Conservation (phyloP, 2,113 vertebrate genomes). For the Pelvicachromis taeniatus region DNA sequence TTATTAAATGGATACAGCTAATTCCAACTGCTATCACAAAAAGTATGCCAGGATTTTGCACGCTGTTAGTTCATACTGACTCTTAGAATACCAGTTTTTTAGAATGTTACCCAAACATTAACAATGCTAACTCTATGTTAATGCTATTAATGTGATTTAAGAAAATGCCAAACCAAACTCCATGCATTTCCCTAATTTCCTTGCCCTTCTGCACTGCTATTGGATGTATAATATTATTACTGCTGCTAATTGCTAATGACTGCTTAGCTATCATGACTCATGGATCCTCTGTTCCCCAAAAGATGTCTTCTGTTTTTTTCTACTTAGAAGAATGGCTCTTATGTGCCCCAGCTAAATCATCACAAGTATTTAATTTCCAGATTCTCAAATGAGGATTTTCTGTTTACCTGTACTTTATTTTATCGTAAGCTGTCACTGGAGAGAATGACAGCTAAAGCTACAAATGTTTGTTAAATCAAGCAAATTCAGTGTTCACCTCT, state of each 20-base stretch:
- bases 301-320: too few relatives aligned
- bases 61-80: background rate
- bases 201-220: background rate
- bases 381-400: background rate
- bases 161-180: background rate
- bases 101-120: background rate
- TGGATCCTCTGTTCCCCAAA: too few relatives aligned
- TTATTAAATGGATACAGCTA: background rate
- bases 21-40: background rate
- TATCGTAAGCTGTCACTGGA: background rate
- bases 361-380: background rate
- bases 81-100: background rate
- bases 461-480: background rate
- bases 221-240: too few relatives aligned
- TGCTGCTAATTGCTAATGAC: too few relatives aligned
- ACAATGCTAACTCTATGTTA: too few relatives aligned
- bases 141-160: too few relatives aligned
- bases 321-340: background rate
- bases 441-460: background rate
- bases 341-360: background rate
- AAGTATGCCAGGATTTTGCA: background rate
- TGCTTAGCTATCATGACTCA: too few relatives aligned
- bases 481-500: conserved; percentile 47
- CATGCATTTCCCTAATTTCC: background rate
- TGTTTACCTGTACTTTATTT: background rate